A percentile compares a stretch with the other conserved stretches of the same genome.
Evolutionary conservation across 1,140 invertebrate species (phyloP).

Genomic region (Musca vetustissima): DNA sequence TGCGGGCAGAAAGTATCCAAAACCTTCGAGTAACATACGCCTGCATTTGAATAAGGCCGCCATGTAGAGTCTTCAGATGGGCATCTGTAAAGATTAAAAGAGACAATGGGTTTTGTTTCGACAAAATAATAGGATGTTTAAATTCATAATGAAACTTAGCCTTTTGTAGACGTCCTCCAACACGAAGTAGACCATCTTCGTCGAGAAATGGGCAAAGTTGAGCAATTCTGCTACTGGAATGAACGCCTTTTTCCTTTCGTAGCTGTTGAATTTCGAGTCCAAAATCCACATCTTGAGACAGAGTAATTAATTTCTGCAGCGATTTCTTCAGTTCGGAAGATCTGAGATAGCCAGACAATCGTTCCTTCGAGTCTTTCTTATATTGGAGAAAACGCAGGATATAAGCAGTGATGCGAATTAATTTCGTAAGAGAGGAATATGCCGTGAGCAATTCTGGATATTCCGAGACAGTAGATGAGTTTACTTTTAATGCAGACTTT

Average conservation of each 20-base stretch:
- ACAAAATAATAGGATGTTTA: neutral
- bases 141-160: neutral
- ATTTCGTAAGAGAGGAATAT: neutral
- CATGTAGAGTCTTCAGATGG: neutral
- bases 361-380: neutral
- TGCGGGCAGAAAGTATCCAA: neutral
- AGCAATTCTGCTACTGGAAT: neutral
- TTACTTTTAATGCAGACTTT: neutral
- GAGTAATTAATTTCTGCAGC: neutral
- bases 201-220: neutral
- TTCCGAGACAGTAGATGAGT: neutral
- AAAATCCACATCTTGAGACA: slow-evolving; percentile 4
- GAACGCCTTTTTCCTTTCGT: neutral
- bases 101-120: neutral
- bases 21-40: neutral
- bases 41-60: neutral
- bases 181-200: neutral
- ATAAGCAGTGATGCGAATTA: slow-evolving; percentile 14
- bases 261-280: neutral
- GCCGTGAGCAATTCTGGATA: neutral
- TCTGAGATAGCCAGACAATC: neutral
- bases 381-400: neutral
- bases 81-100: slow-evolving; percentile 19
- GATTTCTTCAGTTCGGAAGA: neutral
- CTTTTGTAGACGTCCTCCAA: slow-evolving; percentile 6